Evolutionary conservation across 2,888 invertebrate species (phyloP).

Genomic region (Lasioglossum calceatum): DNA sequence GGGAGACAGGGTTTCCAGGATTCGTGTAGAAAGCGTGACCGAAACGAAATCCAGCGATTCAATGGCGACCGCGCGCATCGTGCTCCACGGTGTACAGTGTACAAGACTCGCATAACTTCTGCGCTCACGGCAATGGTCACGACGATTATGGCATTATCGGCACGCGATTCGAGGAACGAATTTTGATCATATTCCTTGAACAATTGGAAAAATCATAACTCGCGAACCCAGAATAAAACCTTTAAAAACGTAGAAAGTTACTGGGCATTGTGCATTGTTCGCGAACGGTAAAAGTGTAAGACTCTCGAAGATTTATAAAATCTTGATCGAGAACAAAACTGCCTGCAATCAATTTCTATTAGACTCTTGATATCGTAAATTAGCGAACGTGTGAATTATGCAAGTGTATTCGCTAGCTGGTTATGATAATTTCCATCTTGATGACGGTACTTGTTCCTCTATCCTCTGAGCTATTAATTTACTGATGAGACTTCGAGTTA

Average conservation of each 20-base stretch:
- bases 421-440: conserved; percentile 1
- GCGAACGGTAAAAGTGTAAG: not conserved
- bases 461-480: not conserved
- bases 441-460: not conserved
- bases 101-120: conserved; percentile 38
- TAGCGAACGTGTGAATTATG: not conserved
- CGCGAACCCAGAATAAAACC: not conserved
- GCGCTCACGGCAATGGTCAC: not conserved
- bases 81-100: not conserved
- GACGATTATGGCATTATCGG: conserved; percentile 33
- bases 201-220: not conserved
- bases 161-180: conserved; percentile 24
- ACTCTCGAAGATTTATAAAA: not conserved
- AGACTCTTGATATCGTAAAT: not conserved
- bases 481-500: not conserved
- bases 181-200: not conserved
- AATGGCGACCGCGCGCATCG: conserved; percentile 15
- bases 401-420: not conserved
- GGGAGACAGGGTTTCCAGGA: conserved; percentile 64
- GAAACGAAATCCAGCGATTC: conserved; percentile 55
- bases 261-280: not conserved
- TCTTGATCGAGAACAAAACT: not conserved
- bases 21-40: conserved; percentile 76
- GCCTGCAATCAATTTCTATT: not conserved
- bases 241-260: not conserved